phyloP scores from a whole-genome alignment of 2,888 invertebrate genomes.

The Balanococcus diminutus region DNA sequence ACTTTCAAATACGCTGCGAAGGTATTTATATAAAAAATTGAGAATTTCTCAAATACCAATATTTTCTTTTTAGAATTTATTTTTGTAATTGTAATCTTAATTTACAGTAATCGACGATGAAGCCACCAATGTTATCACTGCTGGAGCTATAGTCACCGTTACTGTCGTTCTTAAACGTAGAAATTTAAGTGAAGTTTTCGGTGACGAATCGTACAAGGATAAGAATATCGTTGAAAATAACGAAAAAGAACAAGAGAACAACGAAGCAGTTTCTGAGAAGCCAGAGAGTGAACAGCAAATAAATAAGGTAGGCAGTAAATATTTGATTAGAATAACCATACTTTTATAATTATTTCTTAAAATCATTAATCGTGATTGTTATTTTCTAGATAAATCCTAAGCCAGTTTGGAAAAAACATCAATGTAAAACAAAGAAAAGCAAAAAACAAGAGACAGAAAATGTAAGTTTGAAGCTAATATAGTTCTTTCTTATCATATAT shows the following conservation, averaged over 20 bases:
- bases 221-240: conserved; percentile 62
- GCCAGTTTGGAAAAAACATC: conserved; percentile 81
- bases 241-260: conserved; percentile 64
- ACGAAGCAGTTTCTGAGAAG: conserved; percentile 65
- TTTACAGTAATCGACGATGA: conserved; percentile 93
- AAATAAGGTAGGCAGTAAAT: conserved; percentile 65
- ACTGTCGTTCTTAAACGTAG: conserved; percentile 84
- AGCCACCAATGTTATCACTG: conserved; percentile 93
- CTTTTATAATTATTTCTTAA: neutral
- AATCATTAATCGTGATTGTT: neutral
- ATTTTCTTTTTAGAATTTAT: neutral
- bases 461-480: conserved; percentile 47
- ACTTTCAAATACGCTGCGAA: conserved; percentile 91
- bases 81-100: neutral
- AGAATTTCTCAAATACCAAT: neutral
- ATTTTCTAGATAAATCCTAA: conserved; percentile 64
- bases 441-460: conserved; percentile 64
- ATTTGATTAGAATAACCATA: no score
- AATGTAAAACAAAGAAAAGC: conserved; percentile 70
- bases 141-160: conserved; percentile 96
- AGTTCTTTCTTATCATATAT: no score
- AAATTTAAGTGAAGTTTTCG: conserved; percentile 83
- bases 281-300: conserved; percentile 59
- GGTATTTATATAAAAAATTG: conserved; percentile 74
- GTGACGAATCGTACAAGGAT: conserved; percentile 75